Base-by-base conservation (phyloP, 2,888 invertebrate species). In the Ceriagrion tenellum region DNA sequence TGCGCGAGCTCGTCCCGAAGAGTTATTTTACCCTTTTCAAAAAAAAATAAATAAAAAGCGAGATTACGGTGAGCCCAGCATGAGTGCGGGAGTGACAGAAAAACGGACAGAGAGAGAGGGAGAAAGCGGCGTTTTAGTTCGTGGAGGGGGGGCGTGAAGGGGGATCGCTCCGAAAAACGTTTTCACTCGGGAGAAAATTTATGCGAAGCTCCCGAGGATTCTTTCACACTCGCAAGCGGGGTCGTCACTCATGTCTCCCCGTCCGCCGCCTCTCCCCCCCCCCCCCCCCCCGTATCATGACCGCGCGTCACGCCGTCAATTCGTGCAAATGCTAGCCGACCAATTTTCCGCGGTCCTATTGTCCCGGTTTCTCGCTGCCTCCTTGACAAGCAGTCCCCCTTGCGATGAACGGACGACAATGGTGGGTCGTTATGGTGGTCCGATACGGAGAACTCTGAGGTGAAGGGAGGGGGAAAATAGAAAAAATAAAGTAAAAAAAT, bases 221-320 rank as follows among this genome's bases (percentile, higher is more conserved):
- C 81, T 81, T 81, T 81, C 30, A 30, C 23, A 69, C 69, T 8
- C 3, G 23, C 26, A 12, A 8, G 30, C 35, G 13, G 30, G 3
- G 30, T 81, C 81, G 81, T 81, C 81, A 81, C 81, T 81, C 81
- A 81, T 35, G 26, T 35, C 26, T 35, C 13, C n/a, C n/a, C n/a
- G n/a, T n/a, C n/a, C n/a, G n/a, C n/a, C n/a, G 35, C 35, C 10
- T 16, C 35, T n/a, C 20, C 12, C 35, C 3, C 2, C 12, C 81
- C 35, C 10, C 30, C 35, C 69, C 20, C 12, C 35, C 3, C 2
- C 12, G 47, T 20, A n/a, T 55, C 89, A 55, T 55, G n/a, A 89
- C 89, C 26, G 55, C 89, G 13, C 55, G 55, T 47, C 89, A 55
- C 89, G 89, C 55, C 55, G 89, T 89, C 89, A 55, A 89, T 89